Conservation (phyloP, 2,888 invertebrate species). For the Atherix ibis region DNA sequence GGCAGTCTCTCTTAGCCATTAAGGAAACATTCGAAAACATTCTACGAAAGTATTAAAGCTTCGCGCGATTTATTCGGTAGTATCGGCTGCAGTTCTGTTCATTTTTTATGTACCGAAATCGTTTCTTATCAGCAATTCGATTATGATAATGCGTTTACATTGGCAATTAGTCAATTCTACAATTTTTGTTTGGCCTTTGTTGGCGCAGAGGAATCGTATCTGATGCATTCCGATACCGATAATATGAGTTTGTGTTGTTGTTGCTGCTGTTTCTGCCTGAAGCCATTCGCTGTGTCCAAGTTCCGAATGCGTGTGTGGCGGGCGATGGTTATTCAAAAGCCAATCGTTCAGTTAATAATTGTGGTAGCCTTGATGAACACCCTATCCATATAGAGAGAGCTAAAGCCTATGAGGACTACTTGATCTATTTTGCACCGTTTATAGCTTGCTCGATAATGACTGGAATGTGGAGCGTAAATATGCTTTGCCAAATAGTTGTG, state of each 20-base stretch:
- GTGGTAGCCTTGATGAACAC: conserved; percentile 27
- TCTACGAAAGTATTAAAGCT: conserved; percentile 11
- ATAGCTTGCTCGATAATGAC: conserved; percentile 24
- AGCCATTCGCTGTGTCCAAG: conserved; percentile 20
- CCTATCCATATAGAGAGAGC: conserved; percentile 20
- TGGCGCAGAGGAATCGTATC: conserved; percentile 23
- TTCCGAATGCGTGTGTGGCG: conserved; percentile 20
- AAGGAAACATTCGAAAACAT: conserved; percentile 5
- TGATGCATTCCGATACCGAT: conserved; percentile 30
- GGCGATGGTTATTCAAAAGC: conserved; percentile 28
- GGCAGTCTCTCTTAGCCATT: conserved; percentile 21
- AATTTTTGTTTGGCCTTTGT: conserved; percentile 28
- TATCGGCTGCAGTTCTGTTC: conserved; percentile 22
- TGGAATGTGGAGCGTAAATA: conserved; percentile 28
- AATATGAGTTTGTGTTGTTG: conserved; percentile 23
- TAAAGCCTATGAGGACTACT: conserved; percentile 18
- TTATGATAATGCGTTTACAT: conserved; percentile 28
- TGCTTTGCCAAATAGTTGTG: conserved; percentile 23
- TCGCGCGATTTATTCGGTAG: conserved; percentile 25
- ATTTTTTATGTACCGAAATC: conserved; percentile 25
- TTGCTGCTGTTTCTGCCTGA: conserved; percentile 22
- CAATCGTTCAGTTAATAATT: conserved; percentile 24
- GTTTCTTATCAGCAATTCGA: conserved; percentile 26
- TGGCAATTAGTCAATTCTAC: conserved; percentile 23
- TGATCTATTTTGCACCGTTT: conserved; percentile 27